Evolutionary conservation across 2,797 vertebrate species (phyloP).

Genomic region (Amniataba percoides): DNA sequence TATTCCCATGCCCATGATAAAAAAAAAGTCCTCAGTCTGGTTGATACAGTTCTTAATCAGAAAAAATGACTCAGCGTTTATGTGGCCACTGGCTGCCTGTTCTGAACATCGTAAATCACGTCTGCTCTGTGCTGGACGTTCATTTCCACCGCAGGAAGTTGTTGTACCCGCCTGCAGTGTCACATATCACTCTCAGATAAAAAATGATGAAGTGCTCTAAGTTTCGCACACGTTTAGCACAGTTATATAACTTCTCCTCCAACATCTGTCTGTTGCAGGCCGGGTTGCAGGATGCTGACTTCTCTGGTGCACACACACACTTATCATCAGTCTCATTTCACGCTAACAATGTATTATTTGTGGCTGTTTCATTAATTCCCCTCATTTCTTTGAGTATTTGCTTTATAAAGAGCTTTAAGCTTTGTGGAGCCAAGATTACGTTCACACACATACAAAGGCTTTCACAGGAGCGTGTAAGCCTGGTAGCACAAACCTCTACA

Average conservation of each 20-base stretch:
- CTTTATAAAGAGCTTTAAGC: too few relatives aligned
- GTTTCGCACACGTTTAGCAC: neutral
- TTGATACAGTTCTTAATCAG: constrained; percentile 28
- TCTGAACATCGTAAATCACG: constrained; percentile 47
- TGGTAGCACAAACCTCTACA: constrained; percentile 14
- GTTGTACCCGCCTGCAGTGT: constrained; percentile 18
- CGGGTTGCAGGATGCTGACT: neutral
- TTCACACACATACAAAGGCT: constrained; percentile 53
- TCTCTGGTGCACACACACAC: neutral
- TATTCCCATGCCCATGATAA: neutral
- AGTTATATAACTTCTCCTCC: neutral
- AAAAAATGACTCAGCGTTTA: constrained; percentile 20
- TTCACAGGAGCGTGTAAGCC: constrained; percentile 49
- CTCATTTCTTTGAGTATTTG: constrained; percentile 29
- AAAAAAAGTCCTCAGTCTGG: neutral
- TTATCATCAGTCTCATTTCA: constrained; percentile 39
- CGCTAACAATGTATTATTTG: constrained; percentile 65
- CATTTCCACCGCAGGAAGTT: constrained; percentile 38
- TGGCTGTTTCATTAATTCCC: constrained; percentile 58
- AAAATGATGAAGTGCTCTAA: neutral
- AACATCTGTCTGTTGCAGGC: neutral
- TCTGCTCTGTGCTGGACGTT: constrained; percentile 4
- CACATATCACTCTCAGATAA: constrained; percentile 17
- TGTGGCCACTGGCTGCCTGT: constrained; percentile 15
- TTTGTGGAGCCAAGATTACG: constrained; percentile 54